Evolutionary conservation across 2,113 vertebrate genomes (phyloP).

Genomic region (Paradisaea rubra): DNA sequence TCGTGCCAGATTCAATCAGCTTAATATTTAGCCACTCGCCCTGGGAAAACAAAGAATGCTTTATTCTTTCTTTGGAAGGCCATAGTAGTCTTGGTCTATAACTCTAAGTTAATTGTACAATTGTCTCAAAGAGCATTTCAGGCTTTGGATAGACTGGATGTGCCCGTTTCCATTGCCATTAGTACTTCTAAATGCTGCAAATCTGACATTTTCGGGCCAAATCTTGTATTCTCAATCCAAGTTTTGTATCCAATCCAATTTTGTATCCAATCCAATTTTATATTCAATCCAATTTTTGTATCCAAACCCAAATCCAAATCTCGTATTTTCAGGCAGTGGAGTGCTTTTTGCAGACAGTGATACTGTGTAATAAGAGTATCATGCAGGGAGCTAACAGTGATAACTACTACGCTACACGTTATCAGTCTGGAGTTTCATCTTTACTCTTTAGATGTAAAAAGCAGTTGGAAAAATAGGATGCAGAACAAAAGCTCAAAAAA

Average conservation of each 20-base stretch:
- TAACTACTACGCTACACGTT: background rate
- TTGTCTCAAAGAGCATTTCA: background rate
- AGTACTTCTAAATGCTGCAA: background rate
- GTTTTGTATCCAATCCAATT: background rate
- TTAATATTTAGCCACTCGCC: conserved; percentile 14
- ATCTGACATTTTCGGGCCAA: background rate
- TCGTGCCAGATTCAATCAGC: background rate
- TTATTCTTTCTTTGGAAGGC: background rate
- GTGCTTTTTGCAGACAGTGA: background rate
- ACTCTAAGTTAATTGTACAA: background rate
- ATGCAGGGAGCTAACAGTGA: background rate
- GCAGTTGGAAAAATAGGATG: background rate
- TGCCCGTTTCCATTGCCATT: background rate
- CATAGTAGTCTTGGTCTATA: background rate
- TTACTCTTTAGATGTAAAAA: background rate
- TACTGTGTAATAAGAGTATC: background rate
- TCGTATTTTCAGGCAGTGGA: background rate
- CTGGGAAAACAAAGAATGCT: background rate
- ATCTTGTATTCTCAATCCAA: background rate
- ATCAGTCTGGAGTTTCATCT: background rate
- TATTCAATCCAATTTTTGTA: background rate
- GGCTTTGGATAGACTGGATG: background rate
- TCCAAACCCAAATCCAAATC: background rate
- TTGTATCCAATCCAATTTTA: background rate
- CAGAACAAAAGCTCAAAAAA: background rate